phyloP scores from a whole-genome alignment of 2,113 vertebrate species.

The Urocitellus parryii region DNA sequence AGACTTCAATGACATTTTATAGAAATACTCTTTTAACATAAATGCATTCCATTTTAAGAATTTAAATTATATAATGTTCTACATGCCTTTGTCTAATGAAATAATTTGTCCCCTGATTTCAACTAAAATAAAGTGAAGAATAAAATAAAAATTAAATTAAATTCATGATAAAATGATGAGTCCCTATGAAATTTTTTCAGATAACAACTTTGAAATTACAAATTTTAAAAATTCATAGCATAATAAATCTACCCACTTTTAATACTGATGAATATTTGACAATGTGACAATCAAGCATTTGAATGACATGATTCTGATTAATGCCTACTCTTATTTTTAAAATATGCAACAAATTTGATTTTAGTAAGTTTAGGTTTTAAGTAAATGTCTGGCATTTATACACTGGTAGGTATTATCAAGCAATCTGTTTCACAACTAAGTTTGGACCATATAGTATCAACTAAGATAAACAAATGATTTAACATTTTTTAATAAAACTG shows the following conservation, averaged over 20 bases:
- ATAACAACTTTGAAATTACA: slow-evolving; percentile 30
- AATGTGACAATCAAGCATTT: background rate
- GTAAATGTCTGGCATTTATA: background rate
- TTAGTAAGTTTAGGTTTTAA: background rate
- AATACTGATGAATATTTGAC: background rate
- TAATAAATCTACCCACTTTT: slow-evolving; percentile 14
- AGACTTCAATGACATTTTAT: slow-evolving; percentile 1
- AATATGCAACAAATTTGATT: slow-evolving; percentile 23
- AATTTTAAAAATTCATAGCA: background rate
- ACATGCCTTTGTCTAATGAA: slow-evolving; percentile 59
- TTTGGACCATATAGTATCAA: background rate
- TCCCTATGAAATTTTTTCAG: slow-evolving; percentile 15
- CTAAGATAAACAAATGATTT: background rate
- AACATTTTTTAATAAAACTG: background rate
- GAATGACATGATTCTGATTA: background rate
- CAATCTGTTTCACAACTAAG: background rate
- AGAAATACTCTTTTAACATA: slow-evolving; percentile 39
- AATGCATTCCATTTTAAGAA: slow-evolving; percentile 55
- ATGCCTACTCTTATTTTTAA: background rate
- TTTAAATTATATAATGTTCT: slow-evolving; percentile 26
- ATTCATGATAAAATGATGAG: slow-evolving; percentile 29
- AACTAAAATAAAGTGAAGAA: slow-evolving; percentile 61
- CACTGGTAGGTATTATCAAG: background rate
- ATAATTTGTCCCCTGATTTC: slow-evolving; percentile 64
- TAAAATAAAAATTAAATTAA: slow-evolving; percentile 47